These are phyloP conservation scores for Lindbergichthys nudifrons DNA, from an alignment of 2,797 vertebrate species.

Conservation along the genomic window DNA sequence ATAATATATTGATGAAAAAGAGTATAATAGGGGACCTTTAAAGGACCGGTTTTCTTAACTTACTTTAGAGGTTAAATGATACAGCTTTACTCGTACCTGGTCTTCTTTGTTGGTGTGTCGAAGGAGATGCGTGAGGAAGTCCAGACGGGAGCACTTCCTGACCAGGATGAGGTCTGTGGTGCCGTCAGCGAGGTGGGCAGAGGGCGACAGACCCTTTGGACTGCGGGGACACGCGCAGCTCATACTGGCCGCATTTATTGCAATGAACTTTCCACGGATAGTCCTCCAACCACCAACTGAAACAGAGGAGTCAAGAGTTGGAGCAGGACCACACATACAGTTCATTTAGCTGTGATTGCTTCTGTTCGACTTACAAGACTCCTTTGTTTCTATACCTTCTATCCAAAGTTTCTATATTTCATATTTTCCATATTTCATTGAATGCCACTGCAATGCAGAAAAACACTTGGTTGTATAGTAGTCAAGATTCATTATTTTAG, in stretches of 20 bases:
- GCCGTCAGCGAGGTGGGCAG: constrained; percentile 94
- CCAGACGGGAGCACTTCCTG: constrained; percentile 92
- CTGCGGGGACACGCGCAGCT: constrained; percentile 95
- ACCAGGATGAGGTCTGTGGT: constrained; percentile 95
- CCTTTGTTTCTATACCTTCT: no score
- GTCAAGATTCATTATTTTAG: not conserved
- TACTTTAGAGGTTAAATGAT: not conserved
- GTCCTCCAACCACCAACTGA: constrained; percentile 85
- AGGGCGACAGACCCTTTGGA: constrained; percentile 92
- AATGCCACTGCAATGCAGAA: constrained; percentile 5
- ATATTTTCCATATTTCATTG: not conserved
- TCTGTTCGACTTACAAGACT: not conserved
- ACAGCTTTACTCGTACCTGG: constrained; percentile 85
- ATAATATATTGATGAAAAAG: no score
- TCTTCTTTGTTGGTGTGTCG: constrained; percentile 92
- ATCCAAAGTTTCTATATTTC: no score
- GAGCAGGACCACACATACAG: not conserved
- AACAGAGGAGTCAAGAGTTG: constrained; percentile 1
- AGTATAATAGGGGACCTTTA: no score
- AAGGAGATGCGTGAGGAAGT: constrained; percentile 91
- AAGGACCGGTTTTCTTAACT: no score
- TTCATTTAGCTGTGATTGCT: not conserved
- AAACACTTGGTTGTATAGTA: not conserved
- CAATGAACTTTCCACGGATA: constrained; percentile 91
- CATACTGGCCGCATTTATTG: constrained; percentile 93